Conservation (phyloP, 2,113 vertebrate genomes). For the Phoxinus phoxinus region DNA sequence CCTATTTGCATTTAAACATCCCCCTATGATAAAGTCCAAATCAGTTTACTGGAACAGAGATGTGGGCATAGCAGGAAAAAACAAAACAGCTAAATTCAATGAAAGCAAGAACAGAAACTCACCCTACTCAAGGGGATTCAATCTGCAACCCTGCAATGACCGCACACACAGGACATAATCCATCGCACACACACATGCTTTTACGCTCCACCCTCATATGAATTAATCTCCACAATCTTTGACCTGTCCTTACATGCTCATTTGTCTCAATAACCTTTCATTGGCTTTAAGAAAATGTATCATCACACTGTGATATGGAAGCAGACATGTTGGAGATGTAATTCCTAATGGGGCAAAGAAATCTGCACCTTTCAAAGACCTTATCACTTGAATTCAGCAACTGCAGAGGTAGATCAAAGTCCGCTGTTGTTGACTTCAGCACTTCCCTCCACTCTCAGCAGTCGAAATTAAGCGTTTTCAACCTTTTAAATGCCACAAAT, state of each 20-base stretch:
- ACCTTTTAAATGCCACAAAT: not conserved
- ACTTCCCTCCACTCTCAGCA: slow-evolving; percentile 6
- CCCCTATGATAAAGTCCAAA: slow-evolving; percentile 4
- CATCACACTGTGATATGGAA: not conserved
- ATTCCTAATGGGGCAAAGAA: not conserved
- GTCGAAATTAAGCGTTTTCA: not conserved
- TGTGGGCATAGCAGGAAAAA: not conserved
- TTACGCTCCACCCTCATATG: not conserved
- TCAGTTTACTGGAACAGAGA: not conserved
- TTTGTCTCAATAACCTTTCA: not conserved
- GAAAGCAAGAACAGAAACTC: not conserved
- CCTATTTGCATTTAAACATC: not conserved
- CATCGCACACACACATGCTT: not conserved
- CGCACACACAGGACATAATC: not conserved
- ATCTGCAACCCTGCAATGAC: not conserved
- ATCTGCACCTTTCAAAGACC: not conserved
- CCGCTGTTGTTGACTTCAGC: not conserved
- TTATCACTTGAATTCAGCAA: slow-evolving; percentile 12
- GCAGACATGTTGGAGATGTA: not conserved
- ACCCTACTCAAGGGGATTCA: slow-evolving; percentile 1
- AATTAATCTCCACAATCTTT: not conserved
- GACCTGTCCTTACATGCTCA: not conserved
- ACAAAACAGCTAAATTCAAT: not conserved
- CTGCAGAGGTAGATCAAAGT: slow-evolving; percentile 3
- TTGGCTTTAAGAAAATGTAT: not conserved